These are phyloP conservation scores for Clunio marinus DNA, from an alignment of 2,888 invertebrate species.

Conservation along the genomic window DNA sequence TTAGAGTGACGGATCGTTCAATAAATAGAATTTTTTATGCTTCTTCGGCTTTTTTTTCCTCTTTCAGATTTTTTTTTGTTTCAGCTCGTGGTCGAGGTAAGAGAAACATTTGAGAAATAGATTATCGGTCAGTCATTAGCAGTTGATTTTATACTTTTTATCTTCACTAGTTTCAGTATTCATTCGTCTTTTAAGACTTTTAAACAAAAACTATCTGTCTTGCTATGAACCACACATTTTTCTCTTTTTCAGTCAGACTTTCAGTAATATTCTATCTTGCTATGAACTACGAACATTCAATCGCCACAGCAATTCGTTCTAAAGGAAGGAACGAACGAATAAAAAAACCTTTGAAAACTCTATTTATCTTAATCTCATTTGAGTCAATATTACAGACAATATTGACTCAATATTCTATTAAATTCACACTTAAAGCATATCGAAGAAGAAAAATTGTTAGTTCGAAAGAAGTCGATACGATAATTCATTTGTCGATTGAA, in stretches of 20 bases:
- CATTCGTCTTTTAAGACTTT: no score
- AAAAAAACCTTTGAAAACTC: conserved; percentile 2
- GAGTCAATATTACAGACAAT: conserved; percentile 10
- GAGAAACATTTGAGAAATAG: conserved; percentile 1
- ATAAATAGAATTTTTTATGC: neutral
- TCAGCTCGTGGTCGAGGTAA: conserved; percentile 5
- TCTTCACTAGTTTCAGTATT: neutral
- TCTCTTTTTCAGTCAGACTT: neutral
- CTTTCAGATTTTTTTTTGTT: neutral
- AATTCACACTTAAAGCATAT: conserved; percentile 9
- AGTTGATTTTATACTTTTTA: conserved; percentile 33
- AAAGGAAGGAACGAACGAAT: neutral
- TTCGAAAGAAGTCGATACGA: neutral
- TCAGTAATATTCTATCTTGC: neutral
- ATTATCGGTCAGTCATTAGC: conserved; percentile 37
- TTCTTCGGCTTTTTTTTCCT: neutral
- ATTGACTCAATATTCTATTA: conserved; percentile 9
- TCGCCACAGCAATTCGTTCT: neutral
- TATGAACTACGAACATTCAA: neutral
- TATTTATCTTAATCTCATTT: conserved; percentile 39
- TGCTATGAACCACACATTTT: conserved; percentile 9
- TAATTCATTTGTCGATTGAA: conserved; percentile 26
- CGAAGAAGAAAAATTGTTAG: neutral
- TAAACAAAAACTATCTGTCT: conserved; percentile 26
- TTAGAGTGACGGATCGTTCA: conserved; percentile 22